These are phyloP conservation scores for Campoletis raptor DNA, from an alignment of 2,888 invertebrate species.

Conservation along the genomic window DNA sequence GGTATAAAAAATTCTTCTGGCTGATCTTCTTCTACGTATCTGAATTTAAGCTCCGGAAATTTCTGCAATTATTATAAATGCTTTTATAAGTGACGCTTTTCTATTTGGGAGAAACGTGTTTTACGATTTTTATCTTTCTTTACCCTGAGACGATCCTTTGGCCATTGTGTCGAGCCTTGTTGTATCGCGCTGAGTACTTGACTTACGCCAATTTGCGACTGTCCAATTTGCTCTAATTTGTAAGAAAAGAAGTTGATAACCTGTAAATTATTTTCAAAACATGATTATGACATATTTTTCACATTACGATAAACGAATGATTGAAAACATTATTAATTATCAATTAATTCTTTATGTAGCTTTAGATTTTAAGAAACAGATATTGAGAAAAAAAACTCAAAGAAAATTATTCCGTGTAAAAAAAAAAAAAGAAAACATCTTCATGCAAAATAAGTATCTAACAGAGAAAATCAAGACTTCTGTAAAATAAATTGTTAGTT, in stretches of 20 bases:
- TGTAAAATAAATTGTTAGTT: not conserved
- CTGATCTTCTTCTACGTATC: slow-evolving; percentile 99
- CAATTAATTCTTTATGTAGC: not conserved
- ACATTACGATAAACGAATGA: too few species aligned
- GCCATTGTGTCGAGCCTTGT: slow-evolving; percentile 97
- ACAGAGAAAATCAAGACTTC: not conserved
- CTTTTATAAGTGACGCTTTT: too few species aligned
- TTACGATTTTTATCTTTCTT: not conserved
- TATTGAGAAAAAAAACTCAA: not conserved
- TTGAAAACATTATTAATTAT: too few species aligned
- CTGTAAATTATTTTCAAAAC: slow-evolving; percentile 80
- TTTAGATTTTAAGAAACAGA: not conserved
- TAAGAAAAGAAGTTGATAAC: slow-evolving; percentile 90
- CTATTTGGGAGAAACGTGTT: not conserved
- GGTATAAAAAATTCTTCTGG: slow-evolving; percentile 99
- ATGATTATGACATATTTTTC: not conserved
- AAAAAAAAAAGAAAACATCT: not conserved
- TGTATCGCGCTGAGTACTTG: slow-evolving; percentile 96
- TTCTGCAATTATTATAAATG: slow-evolving; percentile 92
- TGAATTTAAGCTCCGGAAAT: slow-evolving; percentile 99
- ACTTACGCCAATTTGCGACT: slow-evolving; percentile 90
- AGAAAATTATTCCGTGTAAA: not conserved
- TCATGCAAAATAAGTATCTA: not conserved
- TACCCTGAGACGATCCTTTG: slow-evolving; percentile 96
- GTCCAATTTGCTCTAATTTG: slow-evolving; percentile 87